Base-by-base conservation (phyloP, 2,888 invertebrate species). In the Drosophila cyrtoloma region DNA sequence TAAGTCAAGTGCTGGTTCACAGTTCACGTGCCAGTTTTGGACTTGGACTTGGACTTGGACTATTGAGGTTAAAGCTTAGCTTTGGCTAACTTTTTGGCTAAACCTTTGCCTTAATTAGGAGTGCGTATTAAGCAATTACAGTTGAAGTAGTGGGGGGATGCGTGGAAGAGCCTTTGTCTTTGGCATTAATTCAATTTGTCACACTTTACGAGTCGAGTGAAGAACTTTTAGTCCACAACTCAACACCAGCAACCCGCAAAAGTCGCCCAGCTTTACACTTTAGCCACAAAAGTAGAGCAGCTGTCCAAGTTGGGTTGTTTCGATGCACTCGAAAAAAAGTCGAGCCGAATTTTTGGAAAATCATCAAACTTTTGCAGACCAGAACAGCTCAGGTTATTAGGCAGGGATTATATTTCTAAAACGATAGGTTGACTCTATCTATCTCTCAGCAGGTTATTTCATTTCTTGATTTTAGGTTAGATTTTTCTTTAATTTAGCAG, bases 41-140 rank as follows among this genome's bases (percentile, higher is more conserved):
- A 39, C n/a, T 47, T 26, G 56, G 44, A 61, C 47, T 9, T 22
- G 56, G 44, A 28, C n/a, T 47, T 16, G 56, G 44, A 61, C 47
- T 9, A 47, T 16, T 47, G 50, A 67, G 68, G 68, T 72, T 60
- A 56, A 67, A 66, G 53, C 79, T 37, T 10, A 32, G 59, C 55
- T 56, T 32, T 16, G 33, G 52, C 3, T 68, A 73, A 55, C 69
- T 72, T 62, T 62, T 39, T 28, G 28, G 44, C 52, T 30, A 39
- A 65, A 71, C 73, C 62, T 53, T 52, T 50, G 61, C 52, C 66
- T 64, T 78, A 89, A 86, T 89, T 89, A 82, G 76, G 84, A 79
- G 78, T 75, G 82, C 82, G 89, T 82, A 92, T 91, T 92, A 90
- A 89, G 79, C 92, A 91, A 92, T 92, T 91, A 91, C 90, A 67